phyloP scores from a whole-genome alignment of 2,797 vertebrate species.

The Argentina silus region DNA sequence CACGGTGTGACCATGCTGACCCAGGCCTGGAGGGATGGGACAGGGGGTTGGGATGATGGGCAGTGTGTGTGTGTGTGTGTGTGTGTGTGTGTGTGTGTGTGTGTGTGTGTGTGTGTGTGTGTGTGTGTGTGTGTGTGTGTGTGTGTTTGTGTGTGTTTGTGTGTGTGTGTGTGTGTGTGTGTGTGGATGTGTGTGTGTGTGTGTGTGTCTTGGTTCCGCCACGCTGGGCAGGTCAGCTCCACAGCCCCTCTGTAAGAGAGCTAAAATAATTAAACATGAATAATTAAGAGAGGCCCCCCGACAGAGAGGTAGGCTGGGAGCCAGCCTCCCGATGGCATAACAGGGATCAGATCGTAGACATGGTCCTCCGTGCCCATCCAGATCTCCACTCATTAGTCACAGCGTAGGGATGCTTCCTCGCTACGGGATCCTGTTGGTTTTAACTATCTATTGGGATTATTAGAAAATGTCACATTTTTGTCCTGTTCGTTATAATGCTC shows the following conservation, averaged over 20 bases:
- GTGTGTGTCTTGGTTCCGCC: neutral
- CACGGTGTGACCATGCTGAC: conserved; percentile 40
- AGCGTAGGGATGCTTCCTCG: too few relatives aligned
- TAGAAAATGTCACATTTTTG: neutral
- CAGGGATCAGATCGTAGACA: conserved; percentile 77
- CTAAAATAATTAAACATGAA: conserved; percentile 81
- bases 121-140: neutral
- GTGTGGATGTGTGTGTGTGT: neutral
- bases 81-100: neutral
- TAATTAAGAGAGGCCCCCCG: conserved; percentile 79
- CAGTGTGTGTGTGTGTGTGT: conserved; percentile 1
- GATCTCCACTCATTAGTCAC: neutral
- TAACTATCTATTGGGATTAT: conserved; percentile 32
- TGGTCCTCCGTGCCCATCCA: conserved; percentile 57
- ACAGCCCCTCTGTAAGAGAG: neutral
- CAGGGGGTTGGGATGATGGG: neutral
- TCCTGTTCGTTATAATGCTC: too few relatives aligned
- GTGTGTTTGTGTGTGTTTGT: conserved; percentile 26
- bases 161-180: neutral
- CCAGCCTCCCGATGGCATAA: conserved; percentile 70
- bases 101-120: too few relatives aligned
- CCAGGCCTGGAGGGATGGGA: neutral
- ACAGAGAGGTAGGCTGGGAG: conserved; percentile 63
- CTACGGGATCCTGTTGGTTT: conserved; percentile 20
- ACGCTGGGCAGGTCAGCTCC: conserved; percentile 2